Evolutionary conservation across 2,888 invertebrate genomes (phyloP), one percentile per base, ranked within the genome.

Genomic region (Dasypolia templi): DNA sequence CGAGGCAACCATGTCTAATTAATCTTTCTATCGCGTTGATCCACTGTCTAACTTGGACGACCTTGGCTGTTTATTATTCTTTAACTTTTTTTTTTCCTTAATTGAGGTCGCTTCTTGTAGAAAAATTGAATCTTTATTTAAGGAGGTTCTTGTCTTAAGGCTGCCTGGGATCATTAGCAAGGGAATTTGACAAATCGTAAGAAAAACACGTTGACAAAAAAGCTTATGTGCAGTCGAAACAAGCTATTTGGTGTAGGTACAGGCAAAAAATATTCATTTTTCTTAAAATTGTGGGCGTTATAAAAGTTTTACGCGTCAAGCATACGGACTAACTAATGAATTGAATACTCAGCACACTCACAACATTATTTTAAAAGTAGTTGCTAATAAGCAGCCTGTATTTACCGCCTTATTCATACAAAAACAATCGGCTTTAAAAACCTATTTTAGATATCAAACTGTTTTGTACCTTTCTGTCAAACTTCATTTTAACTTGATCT

Each of bases 21-120:
- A 91, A 92, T 91, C 90, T 89, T 91, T 86, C 88, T 87, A 85
- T 88, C 86, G 79, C 81, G 68, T 82, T 81, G 85, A 89, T 90
- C 85, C 63, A 69, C 73, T 72, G 76, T 73, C 77, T 81, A 86
- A 86, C 85, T 86, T 72, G 77, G 14, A 2, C 35, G 72, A 69
- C 65, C 82, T 77, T 72, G 64, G 19, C 53, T 53, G 56, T 68
- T 29, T 69, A 81, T 61, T 75, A 81, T 51, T 79, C 55, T 79
- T 44, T 55, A 22, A 42, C 56, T 64, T 80, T 55, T 75, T 68
- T n/a, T 77, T 71, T 49, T n/a, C 14, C 35, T 29, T 56, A 35
- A 56, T 51, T 42, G 44, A 56, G 51, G 12, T 32, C 14, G 49
- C 22, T 35, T 65, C 39, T 46, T 64, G 11, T 17, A 39, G 58